phyloP scores from a whole-genome alignment of 2,113 vertebrate species.

The Gila orcuttii region DNA sequence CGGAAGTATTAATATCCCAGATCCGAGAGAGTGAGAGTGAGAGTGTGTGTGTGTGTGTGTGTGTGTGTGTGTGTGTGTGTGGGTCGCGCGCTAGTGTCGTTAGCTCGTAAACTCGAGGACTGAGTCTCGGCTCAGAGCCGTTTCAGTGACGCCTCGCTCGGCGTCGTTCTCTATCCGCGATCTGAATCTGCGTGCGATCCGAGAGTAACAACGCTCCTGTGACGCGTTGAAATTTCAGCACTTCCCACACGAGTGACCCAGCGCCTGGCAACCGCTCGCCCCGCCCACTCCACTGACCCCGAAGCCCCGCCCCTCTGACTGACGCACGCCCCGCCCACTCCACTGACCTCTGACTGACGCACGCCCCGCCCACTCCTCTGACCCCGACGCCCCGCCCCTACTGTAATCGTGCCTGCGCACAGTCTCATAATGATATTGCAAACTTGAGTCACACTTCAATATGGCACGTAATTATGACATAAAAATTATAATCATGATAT shows the following conservation, averaged over 20 bases:
- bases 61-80: no score
- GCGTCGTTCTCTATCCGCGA: constrained; percentile 35
- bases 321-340: neutral
- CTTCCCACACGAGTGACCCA: constrained; percentile 65
- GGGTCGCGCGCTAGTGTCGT: constrained; percentile 26
- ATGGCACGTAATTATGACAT: no score
- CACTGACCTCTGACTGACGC: constrained; percentile 19
- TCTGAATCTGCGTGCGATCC: constrained; percentile 13
- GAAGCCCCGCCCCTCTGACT: neutral
- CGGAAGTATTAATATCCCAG: neutral
- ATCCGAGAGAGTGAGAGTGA: neutral
- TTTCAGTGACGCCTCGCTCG: neutral
- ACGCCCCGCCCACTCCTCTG: constrained; percentile 9
- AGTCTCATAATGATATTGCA: no score
- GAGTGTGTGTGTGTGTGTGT: no score
- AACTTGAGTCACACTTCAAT: no score
- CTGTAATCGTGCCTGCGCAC: neutral
- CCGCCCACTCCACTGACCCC: constrained; percentile 9
- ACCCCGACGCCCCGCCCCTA: constrained; percentile 9
- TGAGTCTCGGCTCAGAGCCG: constrained; percentile 5
- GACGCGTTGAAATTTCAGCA: constrained; percentile 64
- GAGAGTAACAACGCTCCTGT: constrained; percentile 39
- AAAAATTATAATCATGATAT: no score
- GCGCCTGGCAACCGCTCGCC: constrained; percentile 63
- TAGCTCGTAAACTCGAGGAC: constrained; percentile 16